Base-by-base conservation (phyloP, 2,888 invertebrate species). In the Baccha elongata region DNA sequence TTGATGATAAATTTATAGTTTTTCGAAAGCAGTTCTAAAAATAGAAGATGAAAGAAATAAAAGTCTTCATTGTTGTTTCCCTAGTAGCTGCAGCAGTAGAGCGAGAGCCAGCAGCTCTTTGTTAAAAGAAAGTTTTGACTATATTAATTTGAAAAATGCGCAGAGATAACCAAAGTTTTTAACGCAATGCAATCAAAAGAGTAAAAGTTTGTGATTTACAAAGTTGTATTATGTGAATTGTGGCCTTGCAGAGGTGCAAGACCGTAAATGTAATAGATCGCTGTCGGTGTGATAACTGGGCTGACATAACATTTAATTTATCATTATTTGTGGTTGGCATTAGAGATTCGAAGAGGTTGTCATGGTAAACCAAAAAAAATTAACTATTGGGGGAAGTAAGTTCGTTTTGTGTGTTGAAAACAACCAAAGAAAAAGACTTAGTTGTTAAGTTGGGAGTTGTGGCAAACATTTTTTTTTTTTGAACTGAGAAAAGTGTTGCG, bases 1-100 rank as follows among this genome's bases (percentile, higher is more conserved):
- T 83, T 83, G 78, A 83, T 78, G 83, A 83, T 83, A 83, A 83
- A 83, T 83, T 83, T 83, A 83, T 78, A 83, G 83, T 78, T 83
- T 74, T 78, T 73, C 72, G 60, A 78, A 78, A 62, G 55, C 50
- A 72, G 50, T 83, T 78, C 42, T 17, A 60, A 64, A 73, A 78
- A 65, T 52, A 48, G 17, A 11, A 48, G n/a, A n/a, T n/a, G n/a
- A 72, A 52, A 44, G 44, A 60, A 2, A 26, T 6, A 40, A 23
- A 17, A 42, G 29, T 71, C 19, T 58, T 64, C 52, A 17, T 32
- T 32, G 58, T 29, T n/a, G n/a, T n/a, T n/a, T n/a, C 2, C 17
- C 50, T 1, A 32, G 17, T 5, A 29, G 5, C 1, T 29, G 11
- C 13, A 13, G 11, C 50, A 48, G 13, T 1, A 50, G 35, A n/a